Base-by-base conservation (phyloP, 2,113 vertebrate genomes). In the Lepisosteus osseus region DNA sequence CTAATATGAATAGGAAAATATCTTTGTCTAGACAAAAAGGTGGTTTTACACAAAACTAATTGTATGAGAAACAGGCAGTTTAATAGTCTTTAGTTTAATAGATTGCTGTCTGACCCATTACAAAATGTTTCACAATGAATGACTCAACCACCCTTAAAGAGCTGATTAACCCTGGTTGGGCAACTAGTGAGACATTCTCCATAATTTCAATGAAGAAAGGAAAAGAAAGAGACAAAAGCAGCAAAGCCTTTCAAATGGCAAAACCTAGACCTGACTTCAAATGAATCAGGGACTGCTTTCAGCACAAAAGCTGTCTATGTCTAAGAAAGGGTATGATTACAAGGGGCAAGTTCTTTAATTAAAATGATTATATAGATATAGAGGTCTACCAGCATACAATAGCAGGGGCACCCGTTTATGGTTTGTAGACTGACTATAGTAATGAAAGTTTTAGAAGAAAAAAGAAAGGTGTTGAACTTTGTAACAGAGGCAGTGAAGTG, bases 281-380 rank as follows among this genome's bases (percentile, higher is more conserved):
- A 88, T 74, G 85, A 89, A 87, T 75, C 84, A 88, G 87, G 86
- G 87, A 88, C 86, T 81, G 78, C 82, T 83, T 75, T 81, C 84
- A 57, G 86, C 89, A 92, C 89, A 90, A 90, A 92, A 87, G 90
- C 77, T 77, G 84, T 77, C 72, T 79, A 79, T 69, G 54, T 78
- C 79, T 70, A 78, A 82, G 83, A 81, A n/a, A 86, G 86, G 86
- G 83, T 85, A 79, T 85, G 86, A 75, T 79, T 78, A 68, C 64
- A 70, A 74, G 67, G 77, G 70, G 81, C 78, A 82, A 83, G 80
- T 68, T 85, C 83, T 92, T 91, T 91, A 91, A 91, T 91, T 91
- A 92, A 92, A 92, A 89, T 86, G 86, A 90, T 90, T 90, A 90
- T 92, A 90, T 88, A 87, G 86, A 90, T 92, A 90, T 88, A 87